A percentile compares a stretch with the other conserved stretches of the same genome.
Evolutionary conservation across 2,888 invertebrate species (phyloP).

Genomic region (Cataglyphis livida): DNA sequence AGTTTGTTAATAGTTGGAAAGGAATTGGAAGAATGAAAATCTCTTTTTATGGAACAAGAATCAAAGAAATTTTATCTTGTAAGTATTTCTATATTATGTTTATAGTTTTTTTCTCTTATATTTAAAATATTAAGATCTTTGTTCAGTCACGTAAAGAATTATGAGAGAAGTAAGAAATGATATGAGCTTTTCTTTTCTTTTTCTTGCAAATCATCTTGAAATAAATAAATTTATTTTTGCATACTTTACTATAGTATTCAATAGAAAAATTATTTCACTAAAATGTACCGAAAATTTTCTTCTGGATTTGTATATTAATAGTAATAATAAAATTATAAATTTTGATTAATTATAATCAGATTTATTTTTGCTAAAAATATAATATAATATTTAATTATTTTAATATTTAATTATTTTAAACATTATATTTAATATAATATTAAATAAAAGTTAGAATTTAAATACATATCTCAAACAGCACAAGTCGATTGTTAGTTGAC

Average conservation of each 20-base stretch:
- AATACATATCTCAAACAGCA: no score
- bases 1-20: background rate
- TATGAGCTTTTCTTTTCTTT: background rate
- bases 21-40: background rate
- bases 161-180: background rate
- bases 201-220: background rate
- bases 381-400: background rate
- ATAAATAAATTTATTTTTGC: background rate
- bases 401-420: conserved; percentile 1
- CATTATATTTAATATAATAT: background rate
- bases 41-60: background rate
- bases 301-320: no score
- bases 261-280: background rate
- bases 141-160: background rate
- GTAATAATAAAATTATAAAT: no score
- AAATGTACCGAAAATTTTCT: no score
- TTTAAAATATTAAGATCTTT: background rate
- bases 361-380: no score
- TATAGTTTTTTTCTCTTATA: background rate
- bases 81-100: background rate
- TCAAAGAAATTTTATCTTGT: background rate
- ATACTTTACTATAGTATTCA: background rate
- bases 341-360: no score
- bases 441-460: background rate
- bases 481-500: no score